Evolutionary conservation across 2,888 invertebrate species (phyloP), one percentile per base, ranked within the genome.

Genomic region (Campaea margaritaria): DNA sequence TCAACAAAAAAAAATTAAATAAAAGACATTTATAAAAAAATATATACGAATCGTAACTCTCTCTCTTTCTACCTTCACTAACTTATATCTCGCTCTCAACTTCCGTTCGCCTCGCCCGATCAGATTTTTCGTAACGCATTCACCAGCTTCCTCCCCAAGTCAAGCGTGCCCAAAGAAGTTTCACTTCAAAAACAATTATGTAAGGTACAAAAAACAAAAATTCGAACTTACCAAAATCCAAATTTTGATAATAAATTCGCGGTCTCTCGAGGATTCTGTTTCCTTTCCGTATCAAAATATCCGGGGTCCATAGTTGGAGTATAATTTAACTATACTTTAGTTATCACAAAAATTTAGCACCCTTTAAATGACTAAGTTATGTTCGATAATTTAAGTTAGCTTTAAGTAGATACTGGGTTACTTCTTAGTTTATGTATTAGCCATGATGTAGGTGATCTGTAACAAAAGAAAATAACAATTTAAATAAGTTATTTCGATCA

Each of bases 221-320:
- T 31, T 7, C 4, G 8, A 31, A 52, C 68, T 64, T 38, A 68
- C 68, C 54, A 67, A 51, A 49, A 65, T 47, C 50, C 47, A 72
- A 94, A 83, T 66, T 94, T 92, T 4, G 96, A 95, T 21, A 96
- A 70, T 14, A 92, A 70, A 80, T 94, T 95, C 2, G 96, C 95
- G 5, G 75, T 93, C 73, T 94, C 93, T 64, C 94, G 89, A 1
- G 96, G 96, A 86, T 96, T 95, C 69, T 87, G 81, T 74, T 93
- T 83, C 72, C 93, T 83, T 62, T 88, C 87, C 7, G 78, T 87
- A 76, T 94, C 91, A 60, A 87, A 90, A 66, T 92, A 93, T 0
- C 93, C 93, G 0, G 93, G 92, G 78, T 93, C 93, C 93, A 93
- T 93, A 15, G 5, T 46, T 61, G 27, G 15, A 54, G 13, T 31